These are phyloP conservation scores for Bombus impatiens DNA, from an alignment of 1,140 invertebrate genomes.

Conservation along the genomic window DNA sequence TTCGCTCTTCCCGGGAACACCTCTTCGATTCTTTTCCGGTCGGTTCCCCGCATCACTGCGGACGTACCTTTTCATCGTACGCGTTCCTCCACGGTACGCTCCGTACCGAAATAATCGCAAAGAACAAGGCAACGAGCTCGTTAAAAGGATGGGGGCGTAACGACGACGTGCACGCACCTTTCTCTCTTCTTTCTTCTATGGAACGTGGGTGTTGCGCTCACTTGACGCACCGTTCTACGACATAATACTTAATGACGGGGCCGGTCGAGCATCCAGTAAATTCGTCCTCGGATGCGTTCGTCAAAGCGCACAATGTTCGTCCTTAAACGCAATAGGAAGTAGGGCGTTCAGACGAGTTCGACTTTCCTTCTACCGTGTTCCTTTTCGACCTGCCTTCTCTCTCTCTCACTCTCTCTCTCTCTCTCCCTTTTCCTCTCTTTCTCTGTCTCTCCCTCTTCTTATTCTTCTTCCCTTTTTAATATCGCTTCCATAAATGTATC, in stretches of 20 bases:
- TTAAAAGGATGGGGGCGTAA: conserved; percentile 77
- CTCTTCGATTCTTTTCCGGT: conserved; percentile 55
- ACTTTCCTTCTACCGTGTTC: conserved; percentile 12
- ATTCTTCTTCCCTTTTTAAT: conserved; percentile 3
- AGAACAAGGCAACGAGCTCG: conserved; percentile 40
- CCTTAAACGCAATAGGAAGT: conserved; percentile 31
- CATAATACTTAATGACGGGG: conserved; percentile 80
- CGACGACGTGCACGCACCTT: conserved; percentile 70
- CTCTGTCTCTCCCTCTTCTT: not conserved
- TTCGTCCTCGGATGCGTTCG: conserved; percentile 62
- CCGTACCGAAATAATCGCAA: conserved; percentile 41
- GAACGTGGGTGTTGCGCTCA: conserved; percentile 55
- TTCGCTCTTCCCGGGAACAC: not conserved
- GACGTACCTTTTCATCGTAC: conserved; percentile 37
- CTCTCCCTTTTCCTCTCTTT: not conserved
- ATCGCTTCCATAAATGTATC: conserved; percentile 40
- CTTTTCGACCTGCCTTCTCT: no score
- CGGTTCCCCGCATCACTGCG: conserved; percentile 13
- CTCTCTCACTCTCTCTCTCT: no score
- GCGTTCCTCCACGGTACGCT: not conserved
- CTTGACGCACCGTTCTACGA: conserved; percentile 46
- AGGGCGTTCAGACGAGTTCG: conserved; percentile 18
- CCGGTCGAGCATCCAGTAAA: conserved; percentile 63
- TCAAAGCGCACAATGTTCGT: conserved; percentile 67
- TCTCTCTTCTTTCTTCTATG: conserved; percentile 39